Evolutionary conservation across 2,888 invertebrate genomes (phyloP).

Genomic region (Bhutanitis thaidina): DNA sequence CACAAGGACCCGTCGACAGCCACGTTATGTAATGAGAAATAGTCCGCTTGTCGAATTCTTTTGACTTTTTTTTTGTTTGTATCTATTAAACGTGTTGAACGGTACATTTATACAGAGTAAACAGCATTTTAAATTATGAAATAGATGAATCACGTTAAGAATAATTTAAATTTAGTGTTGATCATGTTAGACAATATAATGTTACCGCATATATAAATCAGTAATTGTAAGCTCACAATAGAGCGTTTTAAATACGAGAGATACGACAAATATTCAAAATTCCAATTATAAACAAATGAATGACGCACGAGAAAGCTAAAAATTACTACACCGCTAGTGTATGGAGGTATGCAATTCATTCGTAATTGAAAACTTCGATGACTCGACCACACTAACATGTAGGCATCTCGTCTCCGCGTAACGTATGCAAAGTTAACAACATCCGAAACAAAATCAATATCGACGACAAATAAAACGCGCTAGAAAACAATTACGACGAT

Average conservation of each 20-base stretch:
- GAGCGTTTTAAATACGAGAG: too few relatives aligned
- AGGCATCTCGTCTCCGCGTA: conserved; percentile 10
- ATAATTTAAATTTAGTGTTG: too few relatives aligned
- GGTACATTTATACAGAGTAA: too few relatives aligned
- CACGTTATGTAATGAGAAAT: conserved; percentile 16
- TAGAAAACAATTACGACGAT: conserved; percentile 8
- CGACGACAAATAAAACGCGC: not conserved
- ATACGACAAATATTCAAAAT: not conserved
- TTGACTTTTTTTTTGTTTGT: not conserved
- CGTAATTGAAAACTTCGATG: conserved; percentile 1
- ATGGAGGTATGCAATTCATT: conserved; percentile 2
- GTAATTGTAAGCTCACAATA: too few relatives aligned
- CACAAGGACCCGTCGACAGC: conserved; percentile 40
- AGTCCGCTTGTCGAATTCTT: not conserved
- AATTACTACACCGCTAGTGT: not conserved
- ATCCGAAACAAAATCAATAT: conserved; percentile 7
- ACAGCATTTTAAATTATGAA: too few relatives aligned
- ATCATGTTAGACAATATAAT: too few relatives aligned
- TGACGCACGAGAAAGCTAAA: not conserved
- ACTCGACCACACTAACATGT: not conserved
- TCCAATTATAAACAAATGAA: not conserved
- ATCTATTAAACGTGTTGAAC: too few relatives aligned
- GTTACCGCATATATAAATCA: too few relatives aligned
- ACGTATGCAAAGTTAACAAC: not conserved
- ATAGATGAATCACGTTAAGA: too few relatives aligned